Percentiles rank a stretch among this genome's conserved stretches.
Conservation (phyloP, 2,888 invertebrate genomes). For the Unio pictorum region DNA sequence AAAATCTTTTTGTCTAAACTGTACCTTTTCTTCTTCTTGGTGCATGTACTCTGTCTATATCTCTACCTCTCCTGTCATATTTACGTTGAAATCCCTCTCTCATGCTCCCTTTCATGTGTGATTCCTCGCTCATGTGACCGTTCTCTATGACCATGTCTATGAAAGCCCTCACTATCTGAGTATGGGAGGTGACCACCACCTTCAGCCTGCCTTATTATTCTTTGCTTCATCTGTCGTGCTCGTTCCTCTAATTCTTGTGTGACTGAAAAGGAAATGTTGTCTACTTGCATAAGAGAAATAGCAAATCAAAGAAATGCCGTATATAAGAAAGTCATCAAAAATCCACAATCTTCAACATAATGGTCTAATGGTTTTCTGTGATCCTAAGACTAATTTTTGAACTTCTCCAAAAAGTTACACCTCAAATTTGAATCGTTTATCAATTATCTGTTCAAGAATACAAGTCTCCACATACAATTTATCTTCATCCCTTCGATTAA, state of each 20-base stretch:
- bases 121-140: slow-evolving; percentile 13
- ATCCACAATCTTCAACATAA: too few relatives aligned
- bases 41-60: slow-evolving; percentile 49
- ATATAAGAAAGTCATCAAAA: too few relatives aligned
- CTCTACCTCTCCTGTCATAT: slow-evolving; percentile 54
- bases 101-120: slow-evolving; percentile 35
- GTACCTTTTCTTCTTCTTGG: slow-evolving; percentile 46
- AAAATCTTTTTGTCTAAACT: not conserved
- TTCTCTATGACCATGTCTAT: slow-evolving; percentile 22
- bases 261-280: slow-evolving; percentile 45
- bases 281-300: too few relatives aligned
- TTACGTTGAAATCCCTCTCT: slow-evolving; percentile 25
- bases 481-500: too few relatives aligned
- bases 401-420: too few relatives aligned
- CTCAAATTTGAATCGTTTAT: too few relatives aligned
- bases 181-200: slow-evolving; percentile 31
- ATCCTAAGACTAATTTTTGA: too few relatives aligned
- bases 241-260: slow-evolving; percentile 86
- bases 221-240: slow-evolving; percentile 81
- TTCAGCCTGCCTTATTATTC: slow-evolving; percentile 72
- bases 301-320: too few relatives aligned
- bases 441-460: too few relatives aligned
- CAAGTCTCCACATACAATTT: too few relatives aligned
- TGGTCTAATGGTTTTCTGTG: too few relatives aligned
- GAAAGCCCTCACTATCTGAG: slow-evolving; percentile 54